Conservation (phyloP, 2,888 invertebrate species). For the Catocala sponsa region DNA sequence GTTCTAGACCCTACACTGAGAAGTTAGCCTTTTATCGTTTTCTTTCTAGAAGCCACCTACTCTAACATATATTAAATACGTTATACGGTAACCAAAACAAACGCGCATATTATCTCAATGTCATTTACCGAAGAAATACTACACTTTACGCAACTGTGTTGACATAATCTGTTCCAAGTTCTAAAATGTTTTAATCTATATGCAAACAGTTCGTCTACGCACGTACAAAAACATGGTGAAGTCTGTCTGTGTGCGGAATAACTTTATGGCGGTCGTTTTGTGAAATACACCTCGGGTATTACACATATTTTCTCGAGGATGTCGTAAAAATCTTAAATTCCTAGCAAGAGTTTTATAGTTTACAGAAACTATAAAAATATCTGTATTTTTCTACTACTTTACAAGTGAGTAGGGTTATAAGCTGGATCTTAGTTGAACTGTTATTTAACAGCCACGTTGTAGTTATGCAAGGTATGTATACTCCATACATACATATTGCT, state of each 20-base stretch:
- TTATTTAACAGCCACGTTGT: no score
- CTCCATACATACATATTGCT: no score
- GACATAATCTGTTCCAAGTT: constrained; percentile 21
- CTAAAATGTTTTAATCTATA: constrained; percentile 36
- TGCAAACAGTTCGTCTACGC: constrained; percentile 25
- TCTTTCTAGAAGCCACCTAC: neutral
- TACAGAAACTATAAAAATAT: no score
- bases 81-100: constrained; percentile 6
- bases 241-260: neutral
- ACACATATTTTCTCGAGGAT: neutral
- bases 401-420: no score
- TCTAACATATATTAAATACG: constrained; percentile 7
- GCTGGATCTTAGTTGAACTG: no score
- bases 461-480: no score
- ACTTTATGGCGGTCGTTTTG: neutral
- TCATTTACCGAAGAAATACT: constrained; percentile 24
- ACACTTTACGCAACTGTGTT: constrained; percentile 31
- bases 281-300: constrained; percentile 1
- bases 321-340: no score
- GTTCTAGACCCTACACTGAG: no score
- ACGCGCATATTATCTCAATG: constrained; percentile 37
- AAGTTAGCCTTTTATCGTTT: no score
- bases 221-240: neutral
- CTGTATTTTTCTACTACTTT: no score
- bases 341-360: no score